Percentiles rank a stretch among this genome's conserved stretches.
phyloP scores from a whole-genome alignment of 2,888 invertebrate genomes.

The Hydroisotoma schaefferi region DNA sequence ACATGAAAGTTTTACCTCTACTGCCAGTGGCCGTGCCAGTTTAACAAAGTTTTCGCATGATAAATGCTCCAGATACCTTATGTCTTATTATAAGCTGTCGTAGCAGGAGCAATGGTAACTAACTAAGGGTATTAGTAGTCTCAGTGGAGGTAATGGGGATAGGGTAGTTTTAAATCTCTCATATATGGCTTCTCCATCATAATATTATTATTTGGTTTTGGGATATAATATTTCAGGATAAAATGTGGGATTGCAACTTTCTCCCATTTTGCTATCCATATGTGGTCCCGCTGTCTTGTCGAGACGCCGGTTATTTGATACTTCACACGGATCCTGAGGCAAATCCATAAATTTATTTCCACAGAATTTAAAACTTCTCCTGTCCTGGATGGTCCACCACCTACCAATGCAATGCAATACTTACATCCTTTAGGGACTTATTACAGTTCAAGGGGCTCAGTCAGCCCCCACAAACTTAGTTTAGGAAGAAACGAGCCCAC shows the following conservation, averaged over 20 bases:
- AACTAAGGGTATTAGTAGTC: no score
- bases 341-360: constrained; percentile 5
- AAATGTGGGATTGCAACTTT: constrained; percentile 18
- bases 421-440: background rate
- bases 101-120: background rate
- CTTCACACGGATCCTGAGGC: background rate
- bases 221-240: constrained; percentile 11
- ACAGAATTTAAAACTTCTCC: constrained; percentile 2
- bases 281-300: constrained; percentile 3
- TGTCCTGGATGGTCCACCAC: background rate
- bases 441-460: no score
- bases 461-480: no score
- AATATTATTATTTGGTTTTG: constrained; percentile 14
- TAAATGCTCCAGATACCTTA: constrained; percentile 4
- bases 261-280: constrained; percentile 13
- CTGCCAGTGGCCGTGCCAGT: constrained; percentile 15
- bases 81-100: background rate
- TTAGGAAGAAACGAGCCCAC: no score
- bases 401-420: background rate
- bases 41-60: constrained; percentile 19
- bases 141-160: no score
- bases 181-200: background rate
- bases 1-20: constrained; percentile 18
- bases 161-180: no score
- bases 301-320: background rate